phyloP scores from a whole-genome alignment of 2,888 invertebrate species.

The Cantharis lateralis region DNA sequence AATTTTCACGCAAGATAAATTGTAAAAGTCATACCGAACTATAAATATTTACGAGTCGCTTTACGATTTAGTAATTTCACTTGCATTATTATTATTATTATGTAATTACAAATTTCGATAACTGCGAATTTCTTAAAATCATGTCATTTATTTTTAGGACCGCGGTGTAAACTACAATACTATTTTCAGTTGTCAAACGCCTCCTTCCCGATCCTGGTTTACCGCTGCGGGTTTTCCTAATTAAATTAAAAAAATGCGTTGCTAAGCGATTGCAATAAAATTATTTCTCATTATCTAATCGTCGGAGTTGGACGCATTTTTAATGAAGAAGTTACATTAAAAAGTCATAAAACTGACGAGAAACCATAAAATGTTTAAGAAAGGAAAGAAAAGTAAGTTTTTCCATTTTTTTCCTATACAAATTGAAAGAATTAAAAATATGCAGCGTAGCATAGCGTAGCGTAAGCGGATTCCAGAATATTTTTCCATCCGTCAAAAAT shows the following conservation, averaged over 20 bases:
- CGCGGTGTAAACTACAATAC: neutral
- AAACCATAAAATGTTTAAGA: no score
- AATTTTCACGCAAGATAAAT: constrained; percentile 11
- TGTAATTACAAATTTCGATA: neutral
- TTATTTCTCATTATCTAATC: neutral
- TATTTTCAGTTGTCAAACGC: neutral
- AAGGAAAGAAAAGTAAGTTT: no score
- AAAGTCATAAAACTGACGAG: neutral
- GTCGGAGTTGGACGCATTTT: no score
- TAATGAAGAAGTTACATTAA: neutral
- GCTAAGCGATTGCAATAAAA: neutral
- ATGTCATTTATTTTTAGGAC: constrained; percentile 2
- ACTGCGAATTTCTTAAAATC: neutral
- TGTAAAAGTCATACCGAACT: constrained; percentile 26
- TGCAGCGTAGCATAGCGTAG: no score
- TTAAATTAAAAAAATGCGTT: neutral
- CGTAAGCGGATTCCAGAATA: no score
- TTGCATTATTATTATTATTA: neutral
- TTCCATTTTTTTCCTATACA: no score
- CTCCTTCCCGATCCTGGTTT: neutral
- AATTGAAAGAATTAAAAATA: no score
- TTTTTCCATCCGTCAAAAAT: no score
- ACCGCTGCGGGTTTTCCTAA: neutral
- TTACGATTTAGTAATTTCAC: neutral
- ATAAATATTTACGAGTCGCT: constrained; percentile 20